These are phyloP conservation scores for Heteromormyrus szaboi DNA, from an alignment of 2,797 vertebrate species.

Conservation along the genomic window DNA sequence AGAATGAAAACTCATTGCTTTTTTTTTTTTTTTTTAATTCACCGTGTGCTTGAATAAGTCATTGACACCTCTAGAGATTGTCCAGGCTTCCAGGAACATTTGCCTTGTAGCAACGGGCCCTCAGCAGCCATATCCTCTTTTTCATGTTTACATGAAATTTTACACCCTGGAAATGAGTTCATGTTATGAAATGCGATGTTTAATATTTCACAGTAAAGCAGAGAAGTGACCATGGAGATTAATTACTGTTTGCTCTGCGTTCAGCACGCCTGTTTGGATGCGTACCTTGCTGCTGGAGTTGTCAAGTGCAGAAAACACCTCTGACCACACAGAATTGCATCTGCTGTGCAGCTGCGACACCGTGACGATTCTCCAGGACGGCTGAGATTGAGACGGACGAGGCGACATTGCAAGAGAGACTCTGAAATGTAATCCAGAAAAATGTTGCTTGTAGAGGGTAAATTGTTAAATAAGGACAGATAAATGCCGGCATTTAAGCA, in stretches of 20 bases:
- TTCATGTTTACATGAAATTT: background rate
- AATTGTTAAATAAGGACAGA: background rate
- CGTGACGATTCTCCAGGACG: background rate
- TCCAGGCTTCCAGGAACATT: background rate
- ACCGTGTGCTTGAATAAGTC: conserved; percentile 11
- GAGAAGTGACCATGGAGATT: background rate
- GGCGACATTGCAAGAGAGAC: background rate
- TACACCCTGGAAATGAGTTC: background rate
- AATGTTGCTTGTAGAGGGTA: background rate
- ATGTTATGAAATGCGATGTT: background rate
- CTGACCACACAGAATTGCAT: background rate
- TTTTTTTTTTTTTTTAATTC: conserved; percentile 10
- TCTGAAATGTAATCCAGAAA: background rate
- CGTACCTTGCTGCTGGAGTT: background rate
- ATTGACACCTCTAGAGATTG: conserved; percentile 16
- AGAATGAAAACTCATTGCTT: conserved; percentile 7
- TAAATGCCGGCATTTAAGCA: background rate
- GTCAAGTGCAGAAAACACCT: background rate
- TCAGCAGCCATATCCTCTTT: background rate
- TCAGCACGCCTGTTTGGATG: background rate
- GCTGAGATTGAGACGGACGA: background rate
- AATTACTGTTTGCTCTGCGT: background rate
- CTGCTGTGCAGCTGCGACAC: background rate
- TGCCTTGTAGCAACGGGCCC: background rate
- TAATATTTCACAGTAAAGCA: background rate